A percentile compares a stretch with the other conserved stretches of the same genome.
phyloP scores from a whole-genome alignment of 2,797 vertebrate genomes.

The Myripristis murdjan region DNA sequence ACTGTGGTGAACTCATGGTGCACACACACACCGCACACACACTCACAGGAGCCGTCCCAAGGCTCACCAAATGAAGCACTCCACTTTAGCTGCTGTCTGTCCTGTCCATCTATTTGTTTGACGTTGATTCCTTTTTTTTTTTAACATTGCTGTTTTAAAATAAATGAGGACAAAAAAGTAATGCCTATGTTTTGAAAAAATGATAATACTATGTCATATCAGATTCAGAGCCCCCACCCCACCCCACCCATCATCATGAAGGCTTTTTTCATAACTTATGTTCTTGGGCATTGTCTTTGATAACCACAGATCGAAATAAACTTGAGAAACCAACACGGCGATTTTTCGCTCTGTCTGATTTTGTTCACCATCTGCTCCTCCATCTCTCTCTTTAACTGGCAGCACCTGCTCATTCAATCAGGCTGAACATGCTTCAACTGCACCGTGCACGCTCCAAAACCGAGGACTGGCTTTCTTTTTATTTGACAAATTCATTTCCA shows the following conservation, averaged over 20 bases:
- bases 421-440: conserved; percentile 38
- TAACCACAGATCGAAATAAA: conserved; percentile 93
- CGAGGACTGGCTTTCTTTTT: conserved; percentile 32
- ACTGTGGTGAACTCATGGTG: conserved; percentile 53
- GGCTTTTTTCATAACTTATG: conserved; percentile 87
- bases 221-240: conserved; percentile 44
- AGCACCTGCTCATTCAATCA: conserved; percentile 68
- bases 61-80: conserved; percentile 76
- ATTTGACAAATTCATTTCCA: conserved; percentile 57
- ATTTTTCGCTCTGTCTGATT: conserved; percentile 35
- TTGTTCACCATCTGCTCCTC: conserved; percentile 57
- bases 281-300: conserved; percentile 94
- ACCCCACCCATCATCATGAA: conserved; percentile 73
- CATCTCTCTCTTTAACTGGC: conserved; percentile 24
- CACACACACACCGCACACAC: conserved; percentile 20
- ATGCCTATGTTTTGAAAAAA: conserved; percentile 65
- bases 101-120: conserved; percentile 59
- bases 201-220: conserved; percentile 71
- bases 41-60: conserved; percentile 59
- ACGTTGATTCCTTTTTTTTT: conserved; percentile 62
- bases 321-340: conserved; percentile 80
- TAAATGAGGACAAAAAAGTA: conserved; percentile 66
- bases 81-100: conserved; percentile 68
- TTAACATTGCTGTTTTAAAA: conserved; percentile 77
- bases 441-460: conserved; percentile 23